Evolutionary conservation across 2,888 invertebrate genomes (phyloP).

Genomic region (Sussaba pulchella): DNA sequence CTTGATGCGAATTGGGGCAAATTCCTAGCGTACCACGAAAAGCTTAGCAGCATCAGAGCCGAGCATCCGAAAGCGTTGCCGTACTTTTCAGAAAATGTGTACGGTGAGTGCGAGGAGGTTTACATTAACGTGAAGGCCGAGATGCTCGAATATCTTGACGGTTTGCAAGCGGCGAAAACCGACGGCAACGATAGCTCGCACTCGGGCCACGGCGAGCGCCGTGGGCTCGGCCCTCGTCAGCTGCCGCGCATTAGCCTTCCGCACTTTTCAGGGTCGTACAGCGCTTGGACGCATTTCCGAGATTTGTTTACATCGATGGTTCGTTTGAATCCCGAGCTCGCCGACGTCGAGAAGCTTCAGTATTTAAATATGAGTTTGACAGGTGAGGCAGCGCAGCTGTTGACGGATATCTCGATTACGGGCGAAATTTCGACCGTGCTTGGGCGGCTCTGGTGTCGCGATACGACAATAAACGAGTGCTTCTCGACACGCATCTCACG

Average conservation of each 20-base stretch:
- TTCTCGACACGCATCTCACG: conserved; percentile 36
- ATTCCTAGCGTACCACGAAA: too few relatives aligned
- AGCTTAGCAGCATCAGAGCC: not conserved
- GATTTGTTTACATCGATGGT: conserved; percentile 40
- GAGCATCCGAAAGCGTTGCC: not conserved
- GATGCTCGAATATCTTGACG: not conserved
- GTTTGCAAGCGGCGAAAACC: too few relatives aligned
- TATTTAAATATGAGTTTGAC: conserved; percentile 50
- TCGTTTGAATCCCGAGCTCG: conserved; percentile 18
- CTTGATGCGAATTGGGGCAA: too few relatives aligned
- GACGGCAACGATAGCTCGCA: too few relatives aligned
- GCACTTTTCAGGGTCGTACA: conserved; percentile 28
- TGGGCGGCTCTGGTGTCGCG: conserved; percentile 44
- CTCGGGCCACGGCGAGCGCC: too few relatives aligned
- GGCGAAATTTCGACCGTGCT: conserved; percentile 33
- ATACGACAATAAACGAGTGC: conserved; percentile 54
- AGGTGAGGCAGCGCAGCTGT: conserved; percentile 48
- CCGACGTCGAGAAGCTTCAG: conserved; percentile 51
- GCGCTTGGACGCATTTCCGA: conserved; percentile 39
- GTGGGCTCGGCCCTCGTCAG: not conserved
- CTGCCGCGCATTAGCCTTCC: conserved; percentile 39
- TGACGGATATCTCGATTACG: conserved; percentile 32
- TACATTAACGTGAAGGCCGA: not conserved
- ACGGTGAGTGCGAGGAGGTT: not conserved
- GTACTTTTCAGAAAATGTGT: not conserved